Evolutionary conservation across 2,888 invertebrate species (phyloP), one percentile per base, ranked within the genome.

Genomic region (Tinea pellionella): DNA sequence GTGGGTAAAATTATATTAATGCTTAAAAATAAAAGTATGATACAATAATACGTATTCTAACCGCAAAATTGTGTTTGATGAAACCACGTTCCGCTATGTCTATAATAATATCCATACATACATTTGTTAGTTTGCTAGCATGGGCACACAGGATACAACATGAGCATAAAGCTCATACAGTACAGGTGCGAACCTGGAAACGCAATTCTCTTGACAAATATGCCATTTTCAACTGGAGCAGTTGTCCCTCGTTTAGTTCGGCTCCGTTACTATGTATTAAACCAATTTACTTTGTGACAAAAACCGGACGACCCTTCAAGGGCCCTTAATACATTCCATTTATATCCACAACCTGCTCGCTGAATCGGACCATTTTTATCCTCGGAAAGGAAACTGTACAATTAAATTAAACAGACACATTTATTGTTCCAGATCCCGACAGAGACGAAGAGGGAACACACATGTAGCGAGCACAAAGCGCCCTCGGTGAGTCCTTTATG

Each of bases 121-220:
- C n/a, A 24, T 53, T 53, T 19, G 53, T 53, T 53, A n/a, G 7
- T 19, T 53, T 53, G 19, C n/a, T 15, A 51, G 18, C 19, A 7
- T 7, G 8, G 51, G 51, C 51, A 12, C 12, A 13, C n/a, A 2
- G 11, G 9, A 6, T 24, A 3, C 24, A 24, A 53, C 53, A 53
- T 53, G 12, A 24, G 13, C 53, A 24, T 53, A 24, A 24, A 53
- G 19, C 53, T 53, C 53, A 18, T 18, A 15, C 30, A 30, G 30
- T 32, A 32, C 57, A 57, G 57, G 57, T 57, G 57, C 57, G 32
- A 32, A 32, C 57, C 16, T 32, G 16, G 16, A 57, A 32, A 57
- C 57, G 57, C 57, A 57, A 57, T 57, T 57, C 57, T 57, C 57
- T 13, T 57, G 57, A 57, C 57, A 57, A 57, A 57, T 57, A 57